Evolutionary conservation across 2,113 vertebrate species (phyloP), one percentile per base, ranked within the genome.

Genomic region (Centropus bengalensis): DNA sequence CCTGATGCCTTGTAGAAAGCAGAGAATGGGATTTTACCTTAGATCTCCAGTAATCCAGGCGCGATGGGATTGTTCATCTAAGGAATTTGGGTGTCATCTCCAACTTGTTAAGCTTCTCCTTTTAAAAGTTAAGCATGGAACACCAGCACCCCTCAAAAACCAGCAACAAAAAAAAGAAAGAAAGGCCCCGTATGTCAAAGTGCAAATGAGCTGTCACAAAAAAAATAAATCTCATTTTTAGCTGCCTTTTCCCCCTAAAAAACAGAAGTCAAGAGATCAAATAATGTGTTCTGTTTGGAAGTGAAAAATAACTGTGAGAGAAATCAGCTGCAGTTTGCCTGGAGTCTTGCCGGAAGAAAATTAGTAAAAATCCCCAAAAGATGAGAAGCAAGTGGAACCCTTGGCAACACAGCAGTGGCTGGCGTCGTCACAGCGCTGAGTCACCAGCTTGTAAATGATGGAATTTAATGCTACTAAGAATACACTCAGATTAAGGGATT

Each of bases 401-500:
- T 5, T 54, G 73, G 59, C 64, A 70, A 23, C n/a, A 38, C 36
- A 52, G 36, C 16, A n/a, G 45, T 8, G 4, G 6, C 55, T 10
- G 5, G 14, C 26, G 32, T 2, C 6, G 32, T 15, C 21, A 94
- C 42, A 23, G n/a, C 0, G 1, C 2, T 8, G n/a, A 86, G 26
- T 14, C 52, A 52, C 13, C 17, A 27, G 9, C 47, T 42, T 38
- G 23, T 18, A 28, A 85, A 59, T 38, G 0, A 49, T 2, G n/a
- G 58, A 92, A 82, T 49, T 52, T 13, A 62, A 21, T 5, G 14
- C 14, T 49, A 36, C 15, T 20, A 62, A 60, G 11, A 69, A 49
- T 36, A 14, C 33, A 74, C 4, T 33, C 23, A 7, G 22, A 58
- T 24, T 40, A 27, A 5, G 12, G 13, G 20, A 47, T 19, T 19